Evolutionary conservation across 2,113 vertebrate genomes (phyloP).

Genomic region (Chiloscyllium plagiosum): DNA sequence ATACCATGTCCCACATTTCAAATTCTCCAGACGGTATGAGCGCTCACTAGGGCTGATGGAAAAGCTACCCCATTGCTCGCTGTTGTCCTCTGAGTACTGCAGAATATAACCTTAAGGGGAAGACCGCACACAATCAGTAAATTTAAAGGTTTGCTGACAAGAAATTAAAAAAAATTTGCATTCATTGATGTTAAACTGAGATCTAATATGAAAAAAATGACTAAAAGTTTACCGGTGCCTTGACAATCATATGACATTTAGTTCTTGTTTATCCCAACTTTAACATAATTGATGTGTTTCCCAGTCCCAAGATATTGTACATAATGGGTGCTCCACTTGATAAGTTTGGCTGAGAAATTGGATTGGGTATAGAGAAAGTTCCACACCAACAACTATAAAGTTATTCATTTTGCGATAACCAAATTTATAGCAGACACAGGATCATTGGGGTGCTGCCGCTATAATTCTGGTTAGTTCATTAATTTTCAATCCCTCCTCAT

Average conservation of each 20-base stretch:
- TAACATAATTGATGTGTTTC: not conserved
- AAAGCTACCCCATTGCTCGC: constrained; percentile 95
- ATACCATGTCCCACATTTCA: constrained; percentile 98
- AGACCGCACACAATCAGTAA: not conserved
- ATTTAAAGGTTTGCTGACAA: not conserved
- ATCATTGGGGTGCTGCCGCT: not conserved
- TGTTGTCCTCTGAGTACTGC: constrained; percentile 97
- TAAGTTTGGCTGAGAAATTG: not conserved
- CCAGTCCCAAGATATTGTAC: not conserved
- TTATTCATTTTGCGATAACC: not conserved
- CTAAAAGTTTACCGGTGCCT: not conserved
- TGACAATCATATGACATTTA: not conserved
- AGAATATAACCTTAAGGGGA: constrained; percentile 79
- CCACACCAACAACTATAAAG: not conserved
- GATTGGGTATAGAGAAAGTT: not conserved
- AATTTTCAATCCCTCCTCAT: not conserved
- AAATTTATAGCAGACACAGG: not conserved
- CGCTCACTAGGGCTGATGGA: constrained; percentile 96
- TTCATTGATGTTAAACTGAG: not conserved
- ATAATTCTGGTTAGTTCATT: not conserved
- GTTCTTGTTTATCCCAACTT: not conserved
- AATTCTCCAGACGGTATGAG: constrained; percentile 83
- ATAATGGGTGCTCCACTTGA: not conserved
- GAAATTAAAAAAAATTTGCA: not conserved
- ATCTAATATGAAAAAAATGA: not conserved